Conservation (phyloP, 2,888 invertebrate species). For the Acanthosepion esculentum region DNA sequence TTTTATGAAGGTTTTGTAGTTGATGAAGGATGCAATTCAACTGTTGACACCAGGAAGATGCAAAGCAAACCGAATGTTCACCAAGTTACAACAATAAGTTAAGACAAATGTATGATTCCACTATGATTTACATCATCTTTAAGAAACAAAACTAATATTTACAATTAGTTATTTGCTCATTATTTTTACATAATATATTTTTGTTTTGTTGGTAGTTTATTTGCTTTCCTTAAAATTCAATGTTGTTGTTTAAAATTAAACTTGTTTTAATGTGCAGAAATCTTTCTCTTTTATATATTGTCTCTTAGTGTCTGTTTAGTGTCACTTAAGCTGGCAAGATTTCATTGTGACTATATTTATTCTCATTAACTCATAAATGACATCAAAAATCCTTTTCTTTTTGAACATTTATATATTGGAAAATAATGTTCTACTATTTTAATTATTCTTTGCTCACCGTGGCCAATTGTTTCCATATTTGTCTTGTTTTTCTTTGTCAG, state of each 20-base stretch:
- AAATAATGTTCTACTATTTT: background rate
- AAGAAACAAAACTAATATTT: background rate
- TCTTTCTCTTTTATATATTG: no score
- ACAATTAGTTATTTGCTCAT: background rate
- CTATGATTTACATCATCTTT: background rate
- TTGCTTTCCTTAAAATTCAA: no score
- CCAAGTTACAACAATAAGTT: background rate
- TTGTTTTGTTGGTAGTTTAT: background rate
- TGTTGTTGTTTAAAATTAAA: no score
- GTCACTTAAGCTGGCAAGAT: no score
- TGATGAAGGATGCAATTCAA: background rate
- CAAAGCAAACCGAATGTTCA: background rate
- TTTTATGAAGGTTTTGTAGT: background rate
- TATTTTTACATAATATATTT: background rate
- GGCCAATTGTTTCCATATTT: conserved; percentile 10
- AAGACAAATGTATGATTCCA: background rate
- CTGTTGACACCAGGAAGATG: background rate
- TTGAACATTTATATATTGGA: background rate
- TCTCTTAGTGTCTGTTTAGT: no score
- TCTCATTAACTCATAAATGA: no score
- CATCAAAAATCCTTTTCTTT: background rate
- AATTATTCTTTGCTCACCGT: background rate
- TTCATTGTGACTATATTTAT: no score
- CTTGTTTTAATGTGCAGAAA: no score
- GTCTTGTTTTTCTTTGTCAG: background rate